These are phyloP conservation scores for Aphelenchoides fujianensis DNA, from an alignment of 1,140 invertebrate species.

Conservation along the genomic window DNA sequence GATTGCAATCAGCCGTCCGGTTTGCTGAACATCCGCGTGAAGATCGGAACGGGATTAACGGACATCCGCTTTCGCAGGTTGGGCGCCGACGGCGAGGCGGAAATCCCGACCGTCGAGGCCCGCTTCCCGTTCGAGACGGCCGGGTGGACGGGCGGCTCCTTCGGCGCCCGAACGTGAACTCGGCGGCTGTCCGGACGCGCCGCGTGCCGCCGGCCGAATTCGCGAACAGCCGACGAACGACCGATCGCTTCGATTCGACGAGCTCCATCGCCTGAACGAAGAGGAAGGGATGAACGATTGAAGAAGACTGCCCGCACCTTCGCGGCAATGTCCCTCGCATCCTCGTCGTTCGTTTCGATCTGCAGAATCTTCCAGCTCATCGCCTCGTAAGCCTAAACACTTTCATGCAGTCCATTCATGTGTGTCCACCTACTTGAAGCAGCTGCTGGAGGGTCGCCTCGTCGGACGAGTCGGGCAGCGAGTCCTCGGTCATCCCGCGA, in stretches of 20 bases:
- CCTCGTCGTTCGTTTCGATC: conserved; percentile 13
- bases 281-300: not conserved
- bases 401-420: too few relatives aligned
- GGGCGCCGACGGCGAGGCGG: not conserved
- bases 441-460: not conserved
- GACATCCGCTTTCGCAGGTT: not conserved
- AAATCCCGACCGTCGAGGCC: not conserved
- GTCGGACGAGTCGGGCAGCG: conserved; percentile 4
- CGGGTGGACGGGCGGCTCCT: not conserved
- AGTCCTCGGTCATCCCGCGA: not conserved
- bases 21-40: conserved; percentile 1
- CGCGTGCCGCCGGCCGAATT: not conserved
- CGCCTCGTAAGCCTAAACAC: not conserved
- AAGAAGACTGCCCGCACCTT: conserved; percentile 10
- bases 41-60: not conserved
- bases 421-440: conserved; percentile 1
- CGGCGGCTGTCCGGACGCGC: not conserved
- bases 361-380: conserved; percentile 16
- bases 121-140: not conserved
- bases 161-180: not conserved
- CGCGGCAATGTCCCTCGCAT: conserved; percentile 15
- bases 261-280: conserved; percentile 21
- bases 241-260: conserved; percentile 20
- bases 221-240: conserved; percentile 13
- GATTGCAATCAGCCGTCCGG: not conserved